Conservation (phyloP, 2,888 invertebrate genomes). For the Lathronympha strigana region DNA sequence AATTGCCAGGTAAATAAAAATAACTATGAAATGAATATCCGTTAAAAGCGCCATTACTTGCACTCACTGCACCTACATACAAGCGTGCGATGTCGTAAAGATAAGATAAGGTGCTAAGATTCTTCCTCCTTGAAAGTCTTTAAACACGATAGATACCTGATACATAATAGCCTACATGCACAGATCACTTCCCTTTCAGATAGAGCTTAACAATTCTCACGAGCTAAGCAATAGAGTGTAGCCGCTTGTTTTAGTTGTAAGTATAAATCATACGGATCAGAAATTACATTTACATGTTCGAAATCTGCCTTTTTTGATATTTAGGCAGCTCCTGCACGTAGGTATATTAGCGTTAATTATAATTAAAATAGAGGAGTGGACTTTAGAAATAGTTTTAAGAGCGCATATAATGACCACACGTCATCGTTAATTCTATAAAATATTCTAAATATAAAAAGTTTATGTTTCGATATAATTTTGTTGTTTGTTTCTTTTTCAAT, state of each 20-base stretch:
- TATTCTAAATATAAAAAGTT: too few relatives aligned
- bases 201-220: neutral
- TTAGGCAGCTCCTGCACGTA: too few relatives aligned
- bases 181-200: neutral
- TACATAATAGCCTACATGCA: constrained; percentile 10
- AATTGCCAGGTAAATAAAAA: neutral
- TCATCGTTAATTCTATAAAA: too few relatives aligned
- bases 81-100: constrained; percentile 13
- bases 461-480: too few relatives aligned
- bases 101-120: constrained; percentile 11
- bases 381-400: too few relatives aligned
- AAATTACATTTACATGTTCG: too few relatives aligned
- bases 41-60: neutral
- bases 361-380: too few relatives aligned
- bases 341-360: too few relatives aligned
- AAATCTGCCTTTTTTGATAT: too few relatives aligned
- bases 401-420: too few relatives aligned
- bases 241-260: neutral
- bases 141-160: constrained; percentile 14
- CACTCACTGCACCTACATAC: neutral
- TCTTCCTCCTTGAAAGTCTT: constrained; percentile 12
- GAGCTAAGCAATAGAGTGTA: neutral
- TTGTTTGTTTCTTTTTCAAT: too few relatives aligned
- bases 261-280: too few relatives aligned
- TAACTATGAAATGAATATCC: neutral